Base-by-base conservation (phyloP, 2,797 vertebrate genomes). In the Esox masquinongy region DNA sequence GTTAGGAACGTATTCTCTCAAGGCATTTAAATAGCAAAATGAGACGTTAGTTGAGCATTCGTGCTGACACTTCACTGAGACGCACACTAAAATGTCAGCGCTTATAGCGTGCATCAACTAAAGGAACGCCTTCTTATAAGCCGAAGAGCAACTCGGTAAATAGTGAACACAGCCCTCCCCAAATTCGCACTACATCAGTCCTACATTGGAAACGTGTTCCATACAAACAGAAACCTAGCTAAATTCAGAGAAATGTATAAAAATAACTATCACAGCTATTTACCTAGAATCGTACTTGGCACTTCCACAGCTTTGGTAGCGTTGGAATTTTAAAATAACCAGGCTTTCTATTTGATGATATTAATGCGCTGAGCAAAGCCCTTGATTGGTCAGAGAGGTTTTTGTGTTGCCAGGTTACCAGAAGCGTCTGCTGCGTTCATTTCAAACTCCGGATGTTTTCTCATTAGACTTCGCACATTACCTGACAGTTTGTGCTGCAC, bases 371-470 rank as follows among this genome's bases (percentile, higher is more conserved):
- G 34, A 76, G 12, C 61, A 0, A 53, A 11, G 75, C 50, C 0
- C 83, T 39, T 92, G 91, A 94, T 94, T 94, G 93, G 93, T 72
- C 84, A 49, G 69, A 2, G 34, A 61, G 74, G 79, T 87, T 92
- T 90, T 90, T 83, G 81, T 64, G 93, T 95, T 94, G 90, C 93
- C 76, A 72, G 56, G 93, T 82, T 87, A 94, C 91, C 78, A 50
- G 77, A 72, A 72, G 79, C 74, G 79, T 82, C 77, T 74, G 70
- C 53, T 8, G 66, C 77, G 19, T 81, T 74, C 64, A 73, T 76
- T 22, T 70, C 76, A 34, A 34, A 6, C 15, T 1, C 15, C 29
- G 14, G 29, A 31, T 29, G 29, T 34, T 29, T 64, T 15, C 15
- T 0, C 22, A 17, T 43, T 24, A 12, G 19, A 61, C 4, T 59